phyloP scores from a whole-genome alignment of 35 echinoderm and acorn worm genomes.

The Lytechinus variegatus region DNA sequence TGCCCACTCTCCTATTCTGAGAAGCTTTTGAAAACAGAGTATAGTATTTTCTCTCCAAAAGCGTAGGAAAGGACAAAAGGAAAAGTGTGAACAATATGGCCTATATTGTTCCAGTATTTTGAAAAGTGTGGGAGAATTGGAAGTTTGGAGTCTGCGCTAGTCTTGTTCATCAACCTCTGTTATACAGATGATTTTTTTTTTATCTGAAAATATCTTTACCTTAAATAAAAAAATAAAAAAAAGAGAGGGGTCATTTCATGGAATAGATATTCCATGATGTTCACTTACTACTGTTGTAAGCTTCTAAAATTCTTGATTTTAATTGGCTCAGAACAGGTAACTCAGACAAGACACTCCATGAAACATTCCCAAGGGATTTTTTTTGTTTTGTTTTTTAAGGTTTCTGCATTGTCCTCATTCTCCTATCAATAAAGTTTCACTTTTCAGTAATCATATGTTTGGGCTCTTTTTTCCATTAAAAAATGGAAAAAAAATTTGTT shows the following conservation, averaged over 20 bases:
- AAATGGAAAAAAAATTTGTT: background rate
- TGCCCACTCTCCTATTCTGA: background rate
- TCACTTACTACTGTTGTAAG: too few relatives aligned
- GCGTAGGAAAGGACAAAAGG: background rate
- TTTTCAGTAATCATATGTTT: too few relatives aligned
- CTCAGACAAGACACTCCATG: background rate
- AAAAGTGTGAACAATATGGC: background rate
- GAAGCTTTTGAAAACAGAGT: background rate
- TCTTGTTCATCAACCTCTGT: background rate
- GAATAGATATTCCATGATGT: too few relatives aligned
- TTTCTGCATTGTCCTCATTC: too few relatives aligned
- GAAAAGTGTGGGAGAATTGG: background rate
- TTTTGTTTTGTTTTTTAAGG: too few relatives aligned
- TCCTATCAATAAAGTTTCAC: too few relatives aligned
- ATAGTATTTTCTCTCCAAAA: background rate
- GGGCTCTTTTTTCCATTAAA: background rate
- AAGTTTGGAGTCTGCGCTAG: background rate
- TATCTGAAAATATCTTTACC: too few relatives aligned
- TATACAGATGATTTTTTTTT: too few relatives aligned
- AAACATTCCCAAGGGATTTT: background rate
- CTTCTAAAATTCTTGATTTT: too few relatives aligned
- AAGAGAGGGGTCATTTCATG: too few relatives aligned
- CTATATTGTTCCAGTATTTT: constrained; percentile 20
- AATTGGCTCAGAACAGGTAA: background rate
- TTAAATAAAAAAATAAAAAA: too few relatives aligned